Evolutionary conservation across 2,888 invertebrate genomes (phyloP), one percentile per base, ranked within the genome.

Genomic region (Pyralis farinalis): DNA sequence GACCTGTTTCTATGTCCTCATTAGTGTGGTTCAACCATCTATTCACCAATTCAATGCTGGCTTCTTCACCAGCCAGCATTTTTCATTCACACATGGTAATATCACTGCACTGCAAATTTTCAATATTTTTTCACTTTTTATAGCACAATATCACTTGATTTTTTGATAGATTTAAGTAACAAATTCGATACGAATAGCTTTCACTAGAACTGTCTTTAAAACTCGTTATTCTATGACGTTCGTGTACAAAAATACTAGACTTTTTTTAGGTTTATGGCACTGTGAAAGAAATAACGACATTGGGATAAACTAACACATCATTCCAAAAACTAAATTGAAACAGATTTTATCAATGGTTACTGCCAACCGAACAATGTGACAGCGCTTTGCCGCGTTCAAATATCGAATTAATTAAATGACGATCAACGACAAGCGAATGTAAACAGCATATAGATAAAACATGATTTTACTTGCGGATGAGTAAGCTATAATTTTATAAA

Each of bases 391-490:
- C 57, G 70, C 67, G 77, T 77, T 79, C 82, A 74, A 79, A 83
- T 79, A 78, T 80, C 75, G 75, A 79, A 82, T 82, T 84, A 82
- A 84, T 84, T 79, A 77, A 80, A 78, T 71, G 71, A 79, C 77
- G 73, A 76, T 72, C 73, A 73, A 55, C 68, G 73, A 75, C 73
- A 72, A 60, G 55, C 72, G 65, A 74, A 63, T 75, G 77, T 82
- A 82, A 83, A 82, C 81, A 84, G 69, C 73, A 52, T 66, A 66
- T 63, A 69, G 73, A 71, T 68, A 70, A 71, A 64, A 68, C 76
- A 58, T 71, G 66, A 55, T 62, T 68, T 59, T 55, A 54, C 55
- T 59, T 69, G 61, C 64, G 47, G 43, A 46, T 53, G 35, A 33
- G 32, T 43, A 51, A 29, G 36, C 25, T 33, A 33, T 48, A 49